Percentiles rank a stretch among this genome's conserved stretches.
These are phyloP conservation scores for Leptopilina drosophilae DNA, from an alignment of 2,888 invertebrate species.

Conservation along the genomic window DNA sequence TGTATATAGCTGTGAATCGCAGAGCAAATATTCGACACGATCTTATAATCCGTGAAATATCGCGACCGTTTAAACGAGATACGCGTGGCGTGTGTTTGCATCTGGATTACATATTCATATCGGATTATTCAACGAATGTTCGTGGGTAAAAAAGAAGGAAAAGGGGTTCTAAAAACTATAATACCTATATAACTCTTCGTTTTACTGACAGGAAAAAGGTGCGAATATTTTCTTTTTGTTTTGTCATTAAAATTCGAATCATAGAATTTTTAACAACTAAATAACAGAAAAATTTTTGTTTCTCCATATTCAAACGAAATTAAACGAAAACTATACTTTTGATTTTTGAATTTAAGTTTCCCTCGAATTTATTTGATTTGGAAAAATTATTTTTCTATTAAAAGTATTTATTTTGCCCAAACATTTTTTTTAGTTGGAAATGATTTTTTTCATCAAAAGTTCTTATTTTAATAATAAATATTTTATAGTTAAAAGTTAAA, in stretches of 20 bases:
- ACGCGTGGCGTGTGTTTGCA: slow-evolving; percentile 75
- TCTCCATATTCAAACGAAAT: no score
- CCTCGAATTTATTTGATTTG: no score
- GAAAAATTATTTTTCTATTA: no score
- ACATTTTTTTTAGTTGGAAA: no score
- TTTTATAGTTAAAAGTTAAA: no score
- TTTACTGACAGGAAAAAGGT: slow-evolving; percentile 18
- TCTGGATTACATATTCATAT: slow-evolving; percentile 76
- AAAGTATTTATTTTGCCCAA: no score
- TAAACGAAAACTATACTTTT: no score
- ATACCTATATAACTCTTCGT: slow-evolving; percentile 54
- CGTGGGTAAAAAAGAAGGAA: slow-evolving; percentile 30
- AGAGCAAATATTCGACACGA: slow-evolving; percentile 53
- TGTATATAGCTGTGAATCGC: slow-evolving; percentile 44
- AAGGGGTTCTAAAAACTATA: slow-evolving; percentile 48
- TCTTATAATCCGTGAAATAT: slow-evolving; percentile 75
- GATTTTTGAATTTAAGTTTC: no score
- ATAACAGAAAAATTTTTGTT: no score
- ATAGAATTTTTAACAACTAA: no score
- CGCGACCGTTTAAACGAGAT: slow-evolving; percentile 69
- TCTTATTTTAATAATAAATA: no score
- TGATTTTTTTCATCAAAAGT: no score
- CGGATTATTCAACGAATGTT: slow-evolving; percentile 64
- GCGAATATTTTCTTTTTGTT: neutral
- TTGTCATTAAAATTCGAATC: neutral